These are phyloP conservation scores for Glossophaga mutica DNA, from an alignment of 2,797 vertebrate species.

Conservation along the genomic window DNA sequence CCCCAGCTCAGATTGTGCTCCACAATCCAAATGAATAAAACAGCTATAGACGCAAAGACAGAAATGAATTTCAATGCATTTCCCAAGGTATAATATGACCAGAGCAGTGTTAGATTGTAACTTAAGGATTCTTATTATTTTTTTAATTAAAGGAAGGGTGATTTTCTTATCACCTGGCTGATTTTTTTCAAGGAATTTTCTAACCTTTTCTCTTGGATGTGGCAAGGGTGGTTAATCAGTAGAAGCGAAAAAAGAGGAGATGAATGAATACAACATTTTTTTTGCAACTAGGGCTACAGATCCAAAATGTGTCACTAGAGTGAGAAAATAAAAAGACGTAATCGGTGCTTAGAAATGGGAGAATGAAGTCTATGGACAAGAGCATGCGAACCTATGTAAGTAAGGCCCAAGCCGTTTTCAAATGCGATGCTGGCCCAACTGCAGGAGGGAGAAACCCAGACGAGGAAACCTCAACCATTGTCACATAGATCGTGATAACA, in stretches of 20 bases:
- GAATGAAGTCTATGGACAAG: neutral
- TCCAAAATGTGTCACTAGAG: neutral
- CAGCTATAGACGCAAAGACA: neutral
- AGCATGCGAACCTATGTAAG: neutral
- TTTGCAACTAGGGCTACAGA: neutral
- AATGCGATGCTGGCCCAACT: neutral
- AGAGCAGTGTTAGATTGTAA: neutral
- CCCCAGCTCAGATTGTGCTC: neutral
- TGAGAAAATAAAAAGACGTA: neutral
- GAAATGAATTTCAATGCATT: neutral
- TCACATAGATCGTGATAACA: neutral
- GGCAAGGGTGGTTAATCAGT: neutral
- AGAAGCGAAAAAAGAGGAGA: neutral
- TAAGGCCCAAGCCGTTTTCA: neutral
- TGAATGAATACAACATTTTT: neutral
- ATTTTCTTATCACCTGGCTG: neutral
- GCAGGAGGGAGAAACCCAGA: neutral
- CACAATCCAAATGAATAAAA: neutral
- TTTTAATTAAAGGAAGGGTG: neutral
- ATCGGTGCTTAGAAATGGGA: neutral
- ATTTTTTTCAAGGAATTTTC: neutral
- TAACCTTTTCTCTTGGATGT: neutral
- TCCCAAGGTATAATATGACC: neutral
- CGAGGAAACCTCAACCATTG: neutral
- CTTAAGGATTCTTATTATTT: neutral